Evolutionary conservation across 2,797 vertebrate species (phyloP).

Genomic region (Cirrhinus molitorella): DNA sequence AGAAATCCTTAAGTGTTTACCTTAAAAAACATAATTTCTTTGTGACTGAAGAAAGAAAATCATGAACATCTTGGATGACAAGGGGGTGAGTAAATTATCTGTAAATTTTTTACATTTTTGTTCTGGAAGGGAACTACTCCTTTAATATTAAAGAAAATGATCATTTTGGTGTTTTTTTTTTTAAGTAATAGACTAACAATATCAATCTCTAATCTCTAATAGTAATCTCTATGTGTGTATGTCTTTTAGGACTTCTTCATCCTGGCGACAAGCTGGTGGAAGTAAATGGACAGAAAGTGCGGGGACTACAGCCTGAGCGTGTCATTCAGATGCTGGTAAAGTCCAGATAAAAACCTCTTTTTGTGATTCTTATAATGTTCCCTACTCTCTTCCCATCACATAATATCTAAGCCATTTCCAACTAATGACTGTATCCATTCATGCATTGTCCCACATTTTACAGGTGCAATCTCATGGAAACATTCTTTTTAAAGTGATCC

Average conservation of each 20-base stretch:
- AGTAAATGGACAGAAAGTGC: constrained; percentile 89
- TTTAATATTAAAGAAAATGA: too few species aligned
- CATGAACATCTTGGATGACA: too few species aligned
- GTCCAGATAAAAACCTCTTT: not conserved
- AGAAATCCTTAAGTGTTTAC: too few species aligned
- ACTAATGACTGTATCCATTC: not conserved
- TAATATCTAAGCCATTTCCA: not conserved
- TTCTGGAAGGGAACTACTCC: too few species aligned
- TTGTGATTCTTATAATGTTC: not conserved
- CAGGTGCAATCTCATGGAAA: constrained; percentile 87
- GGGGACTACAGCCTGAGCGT: constrained; percentile 89
- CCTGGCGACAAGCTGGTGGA: constrained; percentile 91
- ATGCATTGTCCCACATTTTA: constrained; percentile 1
- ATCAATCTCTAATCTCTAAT: too few species aligned
- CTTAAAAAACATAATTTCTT: too few species aligned
- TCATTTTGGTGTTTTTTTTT: not conserved
- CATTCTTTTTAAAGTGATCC: constrained; percentile 92
- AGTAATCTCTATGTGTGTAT: too few species aligned
- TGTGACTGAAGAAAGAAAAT: too few species aligned
- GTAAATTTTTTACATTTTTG: too few species aligned
- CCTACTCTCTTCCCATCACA: not conserved
- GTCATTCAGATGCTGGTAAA: constrained; percentile 91
- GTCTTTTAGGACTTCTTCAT: constrained; percentile 84
- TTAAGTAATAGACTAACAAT: not conserved
- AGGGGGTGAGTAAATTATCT: too few species aligned